Evolutionary conservation across 2,888 invertebrate genomes (phyloP), one percentile per base, ranked within the genome.

Genomic region (Onchidella celtica): DNA sequence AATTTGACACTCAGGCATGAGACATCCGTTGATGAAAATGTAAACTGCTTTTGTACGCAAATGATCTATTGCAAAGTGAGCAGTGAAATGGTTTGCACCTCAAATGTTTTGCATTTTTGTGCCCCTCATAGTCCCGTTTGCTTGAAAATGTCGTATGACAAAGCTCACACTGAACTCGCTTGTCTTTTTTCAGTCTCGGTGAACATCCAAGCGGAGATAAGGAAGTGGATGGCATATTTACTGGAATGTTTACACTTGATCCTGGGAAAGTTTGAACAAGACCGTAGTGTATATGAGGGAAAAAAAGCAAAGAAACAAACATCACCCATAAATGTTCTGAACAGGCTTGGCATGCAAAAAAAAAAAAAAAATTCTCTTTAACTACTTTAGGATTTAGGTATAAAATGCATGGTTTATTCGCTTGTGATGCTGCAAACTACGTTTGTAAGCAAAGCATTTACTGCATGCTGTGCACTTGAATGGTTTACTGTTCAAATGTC

Each of bases 361-460:
- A n/a, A n/a, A n/a, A n/a, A n/a, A n/a, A n/a, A n/a, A n/a, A n/a
- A n/a, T n/a, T n/a, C n/a, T n/a, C n/a, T n/a, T n/a, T n/a, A n/a
- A n/a, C n/a, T n/a, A n/a, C n/a, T n/a, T n/a, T n/a, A n/a, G n/a
- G n/a, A n/a, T n/a, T n/a, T n/a, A n/a, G n/a, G n/a, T n/a, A n/a
- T n/a, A n/a, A n/a, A n/a, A n/a, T n/a, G n/a, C n/a, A 55, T 81
- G 81, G 24, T 57, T 81, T 55, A 74, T 24, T 14, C 75, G 74
- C 55, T 29, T 57, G 32, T 81, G 81, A 11, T 74, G 74, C 17
- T 81, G 75, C 32, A 81, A 68, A 55, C 81, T 81, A 69, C 81
- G 63, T 65, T 81, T 81, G 61, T 81, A 81, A 40, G 68, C 81
- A 81, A 81, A 81, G 69, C 68, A 47, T 75, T 61, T 81, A n/a